phyloP scores from a whole-genome alignment of 2,797 vertebrate genomes.

The Xenops minutus region DNA sequence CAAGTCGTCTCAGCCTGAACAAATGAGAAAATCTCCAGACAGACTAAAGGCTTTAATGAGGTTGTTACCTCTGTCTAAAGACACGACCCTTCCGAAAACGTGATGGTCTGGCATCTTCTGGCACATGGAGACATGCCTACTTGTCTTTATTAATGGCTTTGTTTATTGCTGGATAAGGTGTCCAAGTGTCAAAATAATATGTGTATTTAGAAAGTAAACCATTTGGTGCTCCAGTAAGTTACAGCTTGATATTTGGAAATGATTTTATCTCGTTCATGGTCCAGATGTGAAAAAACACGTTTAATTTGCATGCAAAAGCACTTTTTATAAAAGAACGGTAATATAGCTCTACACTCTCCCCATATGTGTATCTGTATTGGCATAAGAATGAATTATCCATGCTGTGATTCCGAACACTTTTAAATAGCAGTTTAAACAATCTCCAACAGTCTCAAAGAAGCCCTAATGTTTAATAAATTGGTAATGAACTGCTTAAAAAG shows the following conservation, averaged over 20 bases:
- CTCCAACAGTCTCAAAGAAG: background rate
- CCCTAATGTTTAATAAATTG: constrained; percentile 24
- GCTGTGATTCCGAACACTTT: constrained; percentile 3
- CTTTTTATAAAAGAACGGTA: background rate
- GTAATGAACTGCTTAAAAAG: background rate
- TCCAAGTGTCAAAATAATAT: background rate
- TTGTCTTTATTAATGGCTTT: background rate
- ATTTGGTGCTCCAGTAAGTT: background rate
- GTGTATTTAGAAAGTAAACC: background rate
- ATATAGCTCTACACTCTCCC: background rate
- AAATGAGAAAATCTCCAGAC: constrained; percentile 33
- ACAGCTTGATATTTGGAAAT: background rate
- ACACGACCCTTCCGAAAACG: background rate
- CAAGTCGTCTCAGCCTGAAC: background rate
- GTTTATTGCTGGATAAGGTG: background rate
- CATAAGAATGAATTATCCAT: constrained; percentile 13
- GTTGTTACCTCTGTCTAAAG: constrained; percentile 3
- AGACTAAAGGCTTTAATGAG: constrained; percentile 30
- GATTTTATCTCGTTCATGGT: background rate
- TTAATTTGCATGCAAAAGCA: background rate
- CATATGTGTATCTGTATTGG: background rate
- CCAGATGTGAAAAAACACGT: background rate
- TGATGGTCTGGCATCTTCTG: background rate
- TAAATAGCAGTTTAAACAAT: constrained; percentile 12
- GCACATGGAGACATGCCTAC: background rate